Evolutionary conservation across 1,140 invertebrate genomes (phyloP), one percentile per base, ranked within the genome.

Genomic region (Sinonovacula constricta): DNA sequence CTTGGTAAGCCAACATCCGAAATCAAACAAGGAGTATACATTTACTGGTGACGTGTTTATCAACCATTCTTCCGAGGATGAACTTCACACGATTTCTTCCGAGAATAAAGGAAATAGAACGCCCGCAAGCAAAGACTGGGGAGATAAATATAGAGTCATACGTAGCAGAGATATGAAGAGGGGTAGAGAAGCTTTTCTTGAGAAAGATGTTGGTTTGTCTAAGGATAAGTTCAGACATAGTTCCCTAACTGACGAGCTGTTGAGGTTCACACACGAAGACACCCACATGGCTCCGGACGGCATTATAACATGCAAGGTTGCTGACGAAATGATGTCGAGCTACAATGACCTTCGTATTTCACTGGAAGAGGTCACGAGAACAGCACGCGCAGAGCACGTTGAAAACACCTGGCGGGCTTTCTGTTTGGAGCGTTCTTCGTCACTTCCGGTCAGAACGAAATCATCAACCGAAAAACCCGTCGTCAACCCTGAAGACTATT

Each of bases 1-100:
- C n/a, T n/a, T n/a, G n/a, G n/a, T n/a, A n/a, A n/a, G n/a, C n/a
- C n/a, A n/a, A n/a, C n/a, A n/a, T n/a, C n/a, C n/a, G n/a, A n/a
- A n/a, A n/a, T n/a, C n/a, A n/a, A 57, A 36, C 30, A 51, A 39
- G 0, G 3, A 5, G 14, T 76, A 59, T 30, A 31, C 34, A 15
- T 76, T 76, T 34, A 67, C 72, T 10, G 63, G 72, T n/a, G 72
- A 76, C 59, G 72, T 76, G 30, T 76, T 36, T 59, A 56, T 76
- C 39, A 45, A 45, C 39, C 39, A 45, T 18, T 7, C 39, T 18
- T 10, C 39, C 18, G 39, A 45, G 18, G 39, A 45, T 45, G 39
- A 45, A 45, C 7, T 10, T 45, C 7, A 45, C 18, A 7, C 39
- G 18, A 18, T 10, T 18, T 45, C 18, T 45, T 7, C 7, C 39